Base-by-base conservation (phyloP, 1,140 invertebrate genomes). In the Anthonomus grandis region DNA sequence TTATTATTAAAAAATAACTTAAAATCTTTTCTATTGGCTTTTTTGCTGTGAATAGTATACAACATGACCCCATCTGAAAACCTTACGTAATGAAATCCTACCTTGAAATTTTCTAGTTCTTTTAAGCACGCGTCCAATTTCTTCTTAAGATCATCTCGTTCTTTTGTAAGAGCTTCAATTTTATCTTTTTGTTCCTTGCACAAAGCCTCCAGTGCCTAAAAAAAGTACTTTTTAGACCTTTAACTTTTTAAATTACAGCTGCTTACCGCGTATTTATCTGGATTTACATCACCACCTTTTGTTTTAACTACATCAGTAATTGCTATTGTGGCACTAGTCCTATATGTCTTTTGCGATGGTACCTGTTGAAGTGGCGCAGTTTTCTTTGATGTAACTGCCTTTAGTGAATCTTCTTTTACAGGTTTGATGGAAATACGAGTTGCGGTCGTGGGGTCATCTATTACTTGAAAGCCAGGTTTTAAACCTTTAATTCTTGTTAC, bases 101-200 rank as follows among this genome's bases (percentile, higher is more conserved):
- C 57, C 22, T 63, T 63, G 37, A 63, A 53, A 22, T 31, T 48
- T 18, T 62, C 49, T 8, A 62, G 18, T 44, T 62, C 57, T 46
- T 58, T 46, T 22, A 57, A 36, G 18, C 57, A 62, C n/a, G 42
- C 45, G n/a, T 63, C 25, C 15, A 64, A 47, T 45, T 62, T 52
- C 9, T 38, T 47, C 17, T 53, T 48, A 6, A 66, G 41, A 22
- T 39, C 45, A 47, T 63, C 60, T 17, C 57, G 45, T 45, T 66
- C 60, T 12, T 60, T 60, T 3, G 44, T 48, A 17, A 65, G 27
- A 9, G 21, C 39, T 38, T 59, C 24, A 13, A 67, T 56, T 46
- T 50, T 61, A 27, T 60, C 55, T 37, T 57, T 22, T 52, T 63
- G 63, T 55, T 63, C 53, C 19, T 42, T 24, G 31, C 57, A 63